Conservation (phyloP, 2,888 invertebrate species). For the Hofmannophila pseudospretella region DNA sequence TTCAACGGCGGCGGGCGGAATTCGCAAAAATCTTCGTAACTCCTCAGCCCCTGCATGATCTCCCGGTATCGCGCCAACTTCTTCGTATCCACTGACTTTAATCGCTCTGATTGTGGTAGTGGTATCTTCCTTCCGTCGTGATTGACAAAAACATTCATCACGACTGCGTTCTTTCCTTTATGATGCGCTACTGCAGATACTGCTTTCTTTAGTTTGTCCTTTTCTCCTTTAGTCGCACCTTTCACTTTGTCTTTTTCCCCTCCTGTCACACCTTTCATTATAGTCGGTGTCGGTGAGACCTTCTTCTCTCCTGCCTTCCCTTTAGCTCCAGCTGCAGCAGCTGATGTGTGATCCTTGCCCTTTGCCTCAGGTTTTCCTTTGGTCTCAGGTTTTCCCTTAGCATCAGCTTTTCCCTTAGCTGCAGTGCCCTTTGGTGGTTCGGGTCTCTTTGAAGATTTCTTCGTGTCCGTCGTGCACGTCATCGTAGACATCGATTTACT, state of each 20-base stretch:
- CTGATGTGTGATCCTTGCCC: not conserved
- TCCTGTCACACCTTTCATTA: slow-evolving; percentile 10
- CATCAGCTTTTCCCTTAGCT: slow-evolving; percentile 18
- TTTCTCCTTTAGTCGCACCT: too few species aligned
- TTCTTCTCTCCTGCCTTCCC: slow-evolving; percentile 23
- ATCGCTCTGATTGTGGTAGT: slow-evolving; percentile 8
- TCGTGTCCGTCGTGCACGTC: slow-evolving; percentile 23
- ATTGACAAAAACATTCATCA: slow-evolving; percentile 47
- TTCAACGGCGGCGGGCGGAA: slow-evolving; percentile 35
- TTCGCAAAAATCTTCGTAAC: slow-evolving; percentile 47
- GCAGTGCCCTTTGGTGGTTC: slow-evolving; percentile 11
- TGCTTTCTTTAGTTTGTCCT: slow-evolving; percentile 23
- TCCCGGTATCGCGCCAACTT: slow-evolving; percentile 51
- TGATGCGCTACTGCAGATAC: not conserved
- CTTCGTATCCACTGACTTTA: slow-evolving; percentile 28
- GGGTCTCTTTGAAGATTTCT: slow-evolving; percentile 18
- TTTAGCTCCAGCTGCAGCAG: slow-evolving; percentile 11
- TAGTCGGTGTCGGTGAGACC: slow-evolving; percentile 6
- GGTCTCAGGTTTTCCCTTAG: slow-evolving; percentile 17
- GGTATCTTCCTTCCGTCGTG: slow-evolving; percentile 23
- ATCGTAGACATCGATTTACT: slow-evolving; percentile 31
- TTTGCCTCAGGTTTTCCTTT: not conserved
- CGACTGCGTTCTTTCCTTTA: slow-evolving; percentile 33
- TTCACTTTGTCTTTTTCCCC: not conserved
- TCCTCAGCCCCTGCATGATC: slow-evolving; percentile 50